These are phyloP conservation scores for Cryptops parisi DNA, from an alignment of 2,888 invertebrate species.

Conservation along the genomic window DNA sequence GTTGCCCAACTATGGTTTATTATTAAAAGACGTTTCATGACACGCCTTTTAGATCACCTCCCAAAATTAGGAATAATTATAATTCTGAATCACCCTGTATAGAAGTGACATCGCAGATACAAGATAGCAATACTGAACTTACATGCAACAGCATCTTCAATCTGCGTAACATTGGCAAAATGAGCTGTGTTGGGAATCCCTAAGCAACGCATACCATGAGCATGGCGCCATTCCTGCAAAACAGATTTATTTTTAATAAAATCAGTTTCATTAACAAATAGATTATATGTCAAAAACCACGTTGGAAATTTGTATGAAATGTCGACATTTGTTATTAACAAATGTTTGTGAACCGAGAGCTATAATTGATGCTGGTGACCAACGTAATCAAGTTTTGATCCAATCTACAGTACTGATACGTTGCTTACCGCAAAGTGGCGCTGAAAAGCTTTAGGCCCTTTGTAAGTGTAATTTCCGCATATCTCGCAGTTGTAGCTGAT, in stretches of 20 bases:
- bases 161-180: constrained; percentile 98
- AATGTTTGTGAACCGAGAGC: too few relatives aligned
- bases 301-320: too few relatives aligned
- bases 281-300: too few relatives aligned
- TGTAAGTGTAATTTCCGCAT: constrained; percentile 96
- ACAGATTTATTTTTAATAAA: constrained; percentile 15
- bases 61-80: too few relatives aligned
- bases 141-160: constrained; percentile 90
- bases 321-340: too few relatives aligned
- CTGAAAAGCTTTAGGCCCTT: constrained; percentile 98
- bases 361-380: too few relatives aligned
- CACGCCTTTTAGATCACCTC: too few relatives aligned
- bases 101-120: constrained; percentile 1
- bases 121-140: too few relatives aligned
- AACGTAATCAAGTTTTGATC: too few relatives aligned
- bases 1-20: too few relatives aligned
- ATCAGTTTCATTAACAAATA: constrained; percentile 4
- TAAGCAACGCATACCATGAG: constrained; percentile 89
- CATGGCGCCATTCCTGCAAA: constrained; percentile 49
- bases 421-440: constrained; percentile 80
- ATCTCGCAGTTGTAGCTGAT: constrained; percentile 99
- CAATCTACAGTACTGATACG: too few relatives aligned
- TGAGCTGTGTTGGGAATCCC: constrained; percentile 99
- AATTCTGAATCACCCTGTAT: background rate
- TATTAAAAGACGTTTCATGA: too few relatives aligned